Base-by-base conservation (phyloP, 1,140 invertebrate genomes). In the Capitella teleta region DNA sequence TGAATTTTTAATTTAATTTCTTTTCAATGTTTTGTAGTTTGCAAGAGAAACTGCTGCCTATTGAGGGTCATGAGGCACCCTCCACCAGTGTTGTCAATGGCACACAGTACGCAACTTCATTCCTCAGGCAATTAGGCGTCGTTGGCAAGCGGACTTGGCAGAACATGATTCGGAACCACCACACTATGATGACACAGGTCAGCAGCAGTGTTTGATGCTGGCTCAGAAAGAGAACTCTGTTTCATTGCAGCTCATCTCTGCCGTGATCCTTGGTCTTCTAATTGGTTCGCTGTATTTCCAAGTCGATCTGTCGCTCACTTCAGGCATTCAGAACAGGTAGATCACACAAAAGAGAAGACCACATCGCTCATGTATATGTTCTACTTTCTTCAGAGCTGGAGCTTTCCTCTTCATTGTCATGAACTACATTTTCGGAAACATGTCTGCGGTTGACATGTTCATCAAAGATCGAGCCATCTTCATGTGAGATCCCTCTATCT, bases 401-500 rank as follows among this genome's bases (percentile, higher is more conserved):
- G 55, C 52, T 2, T 51, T 57, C 47, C 54, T 57, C 48, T 57
- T 57, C 47, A 53, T 57, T 30, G 47, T 57, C 3, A 55, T 57
- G 47, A 57, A 55, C 28, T 43, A 47, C 28, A 46, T 54, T 12
- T 57, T 57, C 40, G 49, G 45, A 10, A 57, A 55, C 23, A 46
- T 57, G 42, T 44, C 55, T 12, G 47, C 55, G 2, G 34, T 57
- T 24, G 55, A 57, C 19, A 30, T 55, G 25, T 57, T 57, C 34
- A 51, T 57, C 26, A 49, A 46, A 37, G 55, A 57, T 34, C 18
- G 55, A 34, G 37, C 43, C 0, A 30, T 57, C 5, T 57, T 54
- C 38, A 54, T 57, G 48, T 52, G 36, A 5, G 36, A 37, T 21
- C 16, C 8, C n/a, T 18, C 2, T 37, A 19, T n/a, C 6, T 18